Base-by-base conservation (phyloP, 2,888 invertebrate genomes). In the Cryptocephalus primarius region DNA sequence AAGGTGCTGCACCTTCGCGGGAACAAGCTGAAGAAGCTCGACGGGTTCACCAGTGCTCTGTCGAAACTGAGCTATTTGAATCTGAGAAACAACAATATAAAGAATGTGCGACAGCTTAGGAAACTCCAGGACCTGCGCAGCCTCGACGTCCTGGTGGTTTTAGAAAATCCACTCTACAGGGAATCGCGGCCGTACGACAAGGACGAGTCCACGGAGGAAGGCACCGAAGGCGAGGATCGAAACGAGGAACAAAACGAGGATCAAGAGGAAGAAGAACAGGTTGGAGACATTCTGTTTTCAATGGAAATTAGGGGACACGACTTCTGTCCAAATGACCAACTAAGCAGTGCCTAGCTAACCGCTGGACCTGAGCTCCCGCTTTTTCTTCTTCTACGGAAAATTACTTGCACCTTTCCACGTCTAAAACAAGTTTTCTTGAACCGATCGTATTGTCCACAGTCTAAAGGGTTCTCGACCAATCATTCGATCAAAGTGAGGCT, bases 1-100 rank as follows among this genome's bases (percentile, higher is more conserved):
- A 75, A 78, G 49, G 77, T 83, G 12, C 67, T 91, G 10, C 88
- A 90, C 60, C 65, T 89, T 33, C 77, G 88, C 1, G 74, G 76
- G 40, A 91, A 91, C 66, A 75, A 73, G 9, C 71, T 81, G 48
- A 72, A 65, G 42, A 65, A 69, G 39, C 59, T 81, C 9, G 66
- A 75, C 32, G 79, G 79, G 1, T 79, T 81, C 51, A 60, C 68
- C 9, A 58, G 63, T 9, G 56, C 51, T 1, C 59, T 74, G 34
- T 65, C 48, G 6, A 76, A 74, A 48, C 63, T 81, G 12, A 64
- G 62, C 33, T 80, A 80, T 48, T 40, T 81, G 1, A 81, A 81
- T 61, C 54, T 81, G 32, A 64, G 81, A 1, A 72, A 72, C 49
- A 79, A 79, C 51, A 72, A 72, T 51, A 72, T 81, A 13, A 56